These are phyloP conservation scores for Acrocephalus kingi DNA, from an alignment of 2,113 vertebrate species.

Conservation along the genomic window DNA sequence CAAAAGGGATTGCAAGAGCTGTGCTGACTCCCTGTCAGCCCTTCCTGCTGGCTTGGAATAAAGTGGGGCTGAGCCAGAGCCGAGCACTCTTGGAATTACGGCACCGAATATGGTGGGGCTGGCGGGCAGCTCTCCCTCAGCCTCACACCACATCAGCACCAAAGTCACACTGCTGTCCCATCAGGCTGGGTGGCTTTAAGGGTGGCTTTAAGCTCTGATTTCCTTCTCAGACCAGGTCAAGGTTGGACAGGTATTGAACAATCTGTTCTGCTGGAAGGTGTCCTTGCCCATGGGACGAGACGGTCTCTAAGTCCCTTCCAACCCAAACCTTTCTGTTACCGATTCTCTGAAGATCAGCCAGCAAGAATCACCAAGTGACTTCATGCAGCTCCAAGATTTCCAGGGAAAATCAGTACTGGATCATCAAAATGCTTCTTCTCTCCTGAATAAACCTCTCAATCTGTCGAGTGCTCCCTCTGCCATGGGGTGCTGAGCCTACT, in stretches of 20 bases:
- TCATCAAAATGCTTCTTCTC: not conserved
- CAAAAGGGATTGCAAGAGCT: not conserved
- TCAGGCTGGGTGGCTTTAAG: not conserved
- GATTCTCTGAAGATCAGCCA: not conserved
- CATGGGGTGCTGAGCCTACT: not conserved
- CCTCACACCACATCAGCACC: fast-evolving
- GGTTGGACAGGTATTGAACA: not conserved
- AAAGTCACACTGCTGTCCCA: fast-evolving
- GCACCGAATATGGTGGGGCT: fast-evolving
- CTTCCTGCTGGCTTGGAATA: not conserved
- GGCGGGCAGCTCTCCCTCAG: fast-evolving
- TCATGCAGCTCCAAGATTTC: not conserved
- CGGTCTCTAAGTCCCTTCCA: not conserved
- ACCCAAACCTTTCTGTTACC: not conserved
- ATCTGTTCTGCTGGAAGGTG: too few relatives aligned
- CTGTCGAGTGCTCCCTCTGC: not conserved
- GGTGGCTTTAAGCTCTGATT: not conserved
- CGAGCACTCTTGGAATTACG: not conserved
- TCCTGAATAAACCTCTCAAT: not conserved
- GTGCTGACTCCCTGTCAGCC: not conserved
- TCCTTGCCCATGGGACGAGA: not conserved
- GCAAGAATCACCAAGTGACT: not conserved
- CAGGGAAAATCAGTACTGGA: not conserved
- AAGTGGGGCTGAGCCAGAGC: not conserved
- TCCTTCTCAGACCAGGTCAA: not conserved